phyloP scores from a whole-genome alignment of 1,140 invertebrate species.

The Penaeus chinensis region DNA sequence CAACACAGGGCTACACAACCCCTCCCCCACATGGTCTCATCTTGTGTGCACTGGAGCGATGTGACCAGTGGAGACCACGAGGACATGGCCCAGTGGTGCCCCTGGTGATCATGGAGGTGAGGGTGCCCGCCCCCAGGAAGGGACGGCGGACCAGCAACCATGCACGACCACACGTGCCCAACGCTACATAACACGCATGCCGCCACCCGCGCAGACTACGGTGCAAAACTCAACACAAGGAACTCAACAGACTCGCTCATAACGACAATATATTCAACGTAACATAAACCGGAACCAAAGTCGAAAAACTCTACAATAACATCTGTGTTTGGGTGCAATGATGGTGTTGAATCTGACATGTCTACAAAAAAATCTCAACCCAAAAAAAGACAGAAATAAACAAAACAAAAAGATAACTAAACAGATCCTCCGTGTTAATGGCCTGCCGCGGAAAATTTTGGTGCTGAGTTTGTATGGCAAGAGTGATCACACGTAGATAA shows the following conservation, averaged over 20 bases:
- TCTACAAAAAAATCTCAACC: too few relatives aligned
- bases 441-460: conserved; percentile 32
- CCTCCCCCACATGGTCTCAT: too few relatives aligned
- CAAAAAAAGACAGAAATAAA: conserved; percentile 15
- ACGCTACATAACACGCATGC: conserved; percentile 42
- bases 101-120: too few relatives aligned
- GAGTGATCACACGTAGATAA: conserved; percentile 35
- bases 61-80: too few relatives aligned
- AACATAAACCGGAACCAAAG: conserved; percentile 16
- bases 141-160: conserved; percentile 22
- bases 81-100: too few relatives aligned
- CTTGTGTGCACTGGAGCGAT: too few relatives aligned
- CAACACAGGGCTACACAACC: too few relatives aligned
- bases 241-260: conserved; percentile 6
- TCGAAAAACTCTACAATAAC: conserved; percentile 8
- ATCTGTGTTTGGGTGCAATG: conserved; percentile 22
- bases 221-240: conserved; percentile 38
- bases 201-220: conserved; percentile 40
- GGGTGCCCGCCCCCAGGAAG: too few relatives aligned
- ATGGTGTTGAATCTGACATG: conserved; percentile 10
- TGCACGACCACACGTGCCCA: conserved; percentile 23
- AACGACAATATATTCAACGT: conserved; percentile 19
- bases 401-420: background rate
- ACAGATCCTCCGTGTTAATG: conserved; percentile 28
- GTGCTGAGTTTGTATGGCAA: conserved; percentile 35